A percentile compares a stretch with the other conserved stretches of the same genome.
phyloP scores from a whole-genome alignment of 1,140 invertebrate species.

The Cherax destructor region DNA sequence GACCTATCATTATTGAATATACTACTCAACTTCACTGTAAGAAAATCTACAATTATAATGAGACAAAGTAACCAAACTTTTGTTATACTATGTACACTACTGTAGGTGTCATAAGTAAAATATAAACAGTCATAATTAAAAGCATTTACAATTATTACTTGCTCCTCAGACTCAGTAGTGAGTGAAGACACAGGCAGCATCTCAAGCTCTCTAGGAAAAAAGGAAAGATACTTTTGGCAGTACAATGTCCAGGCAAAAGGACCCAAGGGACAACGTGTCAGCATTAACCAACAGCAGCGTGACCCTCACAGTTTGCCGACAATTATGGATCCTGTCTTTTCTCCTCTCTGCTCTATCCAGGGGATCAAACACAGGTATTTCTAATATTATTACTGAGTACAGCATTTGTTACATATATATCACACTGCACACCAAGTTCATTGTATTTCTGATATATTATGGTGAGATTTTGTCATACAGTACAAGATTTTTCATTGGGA shows the following conservation, averaged over 20 bases:
- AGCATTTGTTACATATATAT: neutral
- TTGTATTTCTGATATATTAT: too few species aligned
- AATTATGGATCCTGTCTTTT: constrained; percentile 94
- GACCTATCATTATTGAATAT: too few species aligned
- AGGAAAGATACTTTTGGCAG: constrained; percentile 97
- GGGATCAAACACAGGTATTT: constrained; percentile 90
- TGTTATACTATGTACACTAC: neutral
- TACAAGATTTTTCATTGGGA: too few species aligned
- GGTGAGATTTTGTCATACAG: too few species aligned
- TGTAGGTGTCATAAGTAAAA: too few species aligned
- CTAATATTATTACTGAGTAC: neutral
- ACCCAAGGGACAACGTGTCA: constrained; percentile 92
- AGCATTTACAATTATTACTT: neutral
- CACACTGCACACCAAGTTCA: neutral
- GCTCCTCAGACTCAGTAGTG: constrained; percentile 81
- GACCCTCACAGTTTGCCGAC: constrained; percentile 95
- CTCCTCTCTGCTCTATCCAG: constrained; percentile 89
- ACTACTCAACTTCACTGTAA: too few species aligned
- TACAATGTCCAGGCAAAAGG: constrained; percentile 99
- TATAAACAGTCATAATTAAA: neutral
- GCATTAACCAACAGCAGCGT: constrained; percentile 87
- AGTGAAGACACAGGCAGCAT: constrained; percentile 78
- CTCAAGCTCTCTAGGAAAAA: constrained; percentile 77
- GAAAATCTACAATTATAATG: too few species aligned
- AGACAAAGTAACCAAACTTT: neutral